Conservation (phyloP, 2,113 vertebrate species). For the Lampris incognitus region DNA sequence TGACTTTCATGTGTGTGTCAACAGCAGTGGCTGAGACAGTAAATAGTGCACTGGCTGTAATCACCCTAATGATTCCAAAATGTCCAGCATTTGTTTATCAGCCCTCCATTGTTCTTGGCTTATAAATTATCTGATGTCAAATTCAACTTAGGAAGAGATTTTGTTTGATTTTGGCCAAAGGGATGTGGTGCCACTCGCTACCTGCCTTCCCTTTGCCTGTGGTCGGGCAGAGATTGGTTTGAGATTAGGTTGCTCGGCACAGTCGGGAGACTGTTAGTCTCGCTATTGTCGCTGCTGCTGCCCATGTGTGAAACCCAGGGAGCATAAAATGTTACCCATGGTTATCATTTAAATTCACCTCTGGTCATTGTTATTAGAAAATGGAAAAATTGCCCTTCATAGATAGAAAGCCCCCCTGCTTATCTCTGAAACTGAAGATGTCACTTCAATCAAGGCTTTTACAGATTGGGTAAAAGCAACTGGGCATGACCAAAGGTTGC, state of each 20-base stretch:
- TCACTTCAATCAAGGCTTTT: slow-evolving; percentile 33
- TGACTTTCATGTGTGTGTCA: slow-evolving; percentile 57
- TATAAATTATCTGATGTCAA: slow-evolving; percentile 75
- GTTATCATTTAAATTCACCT: slow-evolving; percentile 33
- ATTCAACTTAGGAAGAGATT: slow-evolving; percentile 67
- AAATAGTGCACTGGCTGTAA: slow-evolving; percentile 83
- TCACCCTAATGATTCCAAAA: slow-evolving; percentile 78
- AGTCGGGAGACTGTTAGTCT: slow-evolving; percentile 46
- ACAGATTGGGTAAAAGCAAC: slow-evolving; percentile 5
- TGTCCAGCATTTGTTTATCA: slow-evolving; percentile 77
- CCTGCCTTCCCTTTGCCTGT: slow-evolving; percentile 37
- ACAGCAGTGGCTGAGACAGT: slow-evolving; percentile 73
- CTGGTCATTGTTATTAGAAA: slow-evolving; percentile 32
- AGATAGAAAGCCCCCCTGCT: slow-evolving; percentile 17
- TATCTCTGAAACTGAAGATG: slow-evolving; percentile 31
- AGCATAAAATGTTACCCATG: slow-evolving; percentile 39
- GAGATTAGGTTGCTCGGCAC: slow-evolving; percentile 51
- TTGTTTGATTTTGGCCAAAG: slow-evolving; percentile 66
- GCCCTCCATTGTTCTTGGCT: slow-evolving; percentile 57
- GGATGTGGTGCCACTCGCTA: slow-evolving; percentile 31
- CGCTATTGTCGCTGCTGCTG: slow-evolving; percentile 18
- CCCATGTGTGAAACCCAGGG: slow-evolving; percentile 28
- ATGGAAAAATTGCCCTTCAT: slow-evolving; percentile 24
- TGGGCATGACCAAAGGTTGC: background rate
- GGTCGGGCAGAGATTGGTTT: slow-evolving; percentile 37